phyloP scores from a whole-genome alignment of 2,113 vertebrate species.

The Oryzias javanicus region DNA sequence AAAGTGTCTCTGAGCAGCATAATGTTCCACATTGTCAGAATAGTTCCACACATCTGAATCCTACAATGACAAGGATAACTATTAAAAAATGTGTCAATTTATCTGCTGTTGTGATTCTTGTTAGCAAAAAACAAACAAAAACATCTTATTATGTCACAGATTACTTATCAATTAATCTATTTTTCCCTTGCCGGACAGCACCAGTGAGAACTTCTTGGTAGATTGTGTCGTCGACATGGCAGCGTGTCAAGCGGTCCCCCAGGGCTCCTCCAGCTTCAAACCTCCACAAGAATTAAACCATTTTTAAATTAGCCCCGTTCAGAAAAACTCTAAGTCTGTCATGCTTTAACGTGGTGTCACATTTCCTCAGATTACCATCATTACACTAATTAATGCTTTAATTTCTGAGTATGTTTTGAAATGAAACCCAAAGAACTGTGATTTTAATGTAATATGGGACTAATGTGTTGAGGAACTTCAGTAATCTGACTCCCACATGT shows the following conservation, averaged over 20 bases:
- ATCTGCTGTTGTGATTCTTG: no score
- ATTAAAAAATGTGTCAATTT: no score
- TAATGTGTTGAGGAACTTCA: constrained; percentile 69
- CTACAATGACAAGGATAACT: no score
- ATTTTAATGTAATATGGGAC: constrained; percentile 68
- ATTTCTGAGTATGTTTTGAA: constrained; percentile 67
- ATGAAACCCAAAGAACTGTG: constrained; percentile 63
- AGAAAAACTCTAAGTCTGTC: constrained; percentile 71
- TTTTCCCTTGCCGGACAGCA: neutral
- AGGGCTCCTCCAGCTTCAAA: constrained; percentile 55
- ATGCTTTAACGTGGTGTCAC: constrained; percentile 70
- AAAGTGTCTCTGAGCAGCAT: no score
- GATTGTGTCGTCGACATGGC: constrained; percentile 38
- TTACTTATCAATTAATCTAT: neutral
- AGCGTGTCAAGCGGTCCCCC: constrained; percentile 49
- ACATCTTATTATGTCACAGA: no score
- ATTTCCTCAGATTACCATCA: constrained; percentile 72
- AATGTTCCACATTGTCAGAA: no score
- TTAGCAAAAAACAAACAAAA: no score
- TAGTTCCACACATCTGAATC: no score
- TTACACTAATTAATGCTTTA: constrained; percentile 74
- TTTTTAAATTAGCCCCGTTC: constrained; percentile 60
- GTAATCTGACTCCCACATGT: constrained; percentile 66
- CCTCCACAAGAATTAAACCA: constrained; percentile 63
- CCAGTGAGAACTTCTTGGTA: constrained; percentile 11